Conservation (phyloP, 2,797 vertebrate species). For the Mico argentatus region DNA sequence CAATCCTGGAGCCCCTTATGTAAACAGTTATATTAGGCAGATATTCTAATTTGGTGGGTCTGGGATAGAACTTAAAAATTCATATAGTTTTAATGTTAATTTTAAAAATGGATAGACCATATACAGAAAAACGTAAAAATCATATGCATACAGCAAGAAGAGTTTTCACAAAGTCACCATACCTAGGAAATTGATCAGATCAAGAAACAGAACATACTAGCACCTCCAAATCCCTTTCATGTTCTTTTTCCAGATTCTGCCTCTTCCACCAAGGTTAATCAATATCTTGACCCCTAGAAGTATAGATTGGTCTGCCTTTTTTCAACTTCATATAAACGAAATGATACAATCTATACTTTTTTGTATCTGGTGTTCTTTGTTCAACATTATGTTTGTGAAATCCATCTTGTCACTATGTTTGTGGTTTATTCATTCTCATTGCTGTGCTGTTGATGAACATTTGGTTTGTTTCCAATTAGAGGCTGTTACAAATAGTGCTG, state of each 20-base stretch:
- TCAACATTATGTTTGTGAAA: background rate
- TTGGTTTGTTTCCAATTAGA: background rate
- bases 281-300: background rate
- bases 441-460: background rate
- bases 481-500: background rate
- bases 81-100: background rate
- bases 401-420: background rate
- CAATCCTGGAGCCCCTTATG: background rate
- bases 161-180: background rate
- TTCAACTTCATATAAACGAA: background rate
- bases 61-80: background rate
- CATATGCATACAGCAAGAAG: background rate
- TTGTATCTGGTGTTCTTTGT: background rate
- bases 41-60: background rate
- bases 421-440: background rate
- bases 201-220: background rate
- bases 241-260: background rate
- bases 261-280: background rate
- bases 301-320: background rate
- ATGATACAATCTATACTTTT: background rate
- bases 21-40: background rate
- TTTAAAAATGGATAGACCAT: background rate
- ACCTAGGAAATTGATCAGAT: background rate
- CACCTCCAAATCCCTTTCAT: background rate
- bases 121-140: slow-evolving; percentile 13